These are phyloP conservation scores for Drosophila trichaetosa DNA, from an alignment of 2,888 invertebrate species.

Conservation along the genomic window DNA sequence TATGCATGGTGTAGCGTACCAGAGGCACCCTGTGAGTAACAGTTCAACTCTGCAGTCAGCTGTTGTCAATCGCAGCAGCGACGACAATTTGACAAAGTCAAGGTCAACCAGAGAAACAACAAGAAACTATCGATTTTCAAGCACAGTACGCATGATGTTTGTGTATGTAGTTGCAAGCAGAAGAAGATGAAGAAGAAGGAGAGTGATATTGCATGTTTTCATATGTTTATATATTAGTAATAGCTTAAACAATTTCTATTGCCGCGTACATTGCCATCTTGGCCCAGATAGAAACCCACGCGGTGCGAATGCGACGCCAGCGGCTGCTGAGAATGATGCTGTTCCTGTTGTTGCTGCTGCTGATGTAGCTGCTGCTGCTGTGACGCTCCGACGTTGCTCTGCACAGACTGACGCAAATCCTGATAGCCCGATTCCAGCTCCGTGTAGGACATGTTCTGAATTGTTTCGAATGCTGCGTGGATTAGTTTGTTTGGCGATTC, in stretches of 20 bases:
- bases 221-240: conserved; percentile 8
- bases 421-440: conserved; percentile 97
- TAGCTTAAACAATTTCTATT: conserved; percentile 15
- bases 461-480: conserved; percentile 13
- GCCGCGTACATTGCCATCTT: conserved; percentile 87
- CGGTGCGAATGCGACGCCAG: conserved; percentile 55
- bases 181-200: background rate
- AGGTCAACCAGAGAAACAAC: conserved; percentile 48
- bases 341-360: conserved; percentile 48
- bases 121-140: conserved; percentile 45
- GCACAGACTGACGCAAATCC: conserved; percentile 87
- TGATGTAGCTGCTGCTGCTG: conserved; percentile 39
- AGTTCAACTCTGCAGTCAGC: conserved; percentile 10
- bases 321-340: conserved; percentile 38
- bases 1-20: background rate
- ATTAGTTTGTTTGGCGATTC: conserved; percentile 24
- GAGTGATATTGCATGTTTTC: background rate
- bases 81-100: conserved; percentile 41
- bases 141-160: background rate
- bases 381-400: conserved; percentile 40
- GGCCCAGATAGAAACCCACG: conserved; percentile 90
- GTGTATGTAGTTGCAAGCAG: background rate
- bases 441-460: conserved; percentile 92
- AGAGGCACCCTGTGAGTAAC: background rate
- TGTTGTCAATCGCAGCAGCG: conserved; percentile 11